Evolutionary conservation across 2,797 vertebrate genomes (phyloP).

Genomic region (Hipposideros larvatus): DNA sequence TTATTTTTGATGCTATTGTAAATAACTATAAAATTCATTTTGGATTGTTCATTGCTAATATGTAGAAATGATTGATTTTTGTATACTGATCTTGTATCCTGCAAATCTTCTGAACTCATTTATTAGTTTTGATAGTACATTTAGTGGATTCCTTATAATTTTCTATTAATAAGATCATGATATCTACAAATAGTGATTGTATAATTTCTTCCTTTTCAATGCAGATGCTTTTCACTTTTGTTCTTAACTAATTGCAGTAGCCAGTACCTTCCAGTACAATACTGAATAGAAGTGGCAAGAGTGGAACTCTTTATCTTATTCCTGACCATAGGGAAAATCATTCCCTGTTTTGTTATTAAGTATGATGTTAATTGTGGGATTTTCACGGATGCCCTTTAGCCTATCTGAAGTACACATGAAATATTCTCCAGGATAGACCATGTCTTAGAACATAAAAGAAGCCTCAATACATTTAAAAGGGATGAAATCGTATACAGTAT

Average conservation of each 20-base stretch:
- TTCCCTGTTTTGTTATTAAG: background rate
- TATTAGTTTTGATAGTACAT: background rate
- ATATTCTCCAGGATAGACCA: background rate
- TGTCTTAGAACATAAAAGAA: background rate
- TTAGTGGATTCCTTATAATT: background rate
- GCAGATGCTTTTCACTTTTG: background rate
- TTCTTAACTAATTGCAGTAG: background rate
- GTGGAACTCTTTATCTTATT: background rate
- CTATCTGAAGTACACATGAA: background rate
- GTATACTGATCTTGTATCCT: background rate
- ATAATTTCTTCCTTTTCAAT: background rate
- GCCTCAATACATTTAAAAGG: background rate
- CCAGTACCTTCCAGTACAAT: background rate
- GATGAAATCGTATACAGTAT: background rate
- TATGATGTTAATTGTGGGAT: background rate
- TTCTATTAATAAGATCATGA: background rate
- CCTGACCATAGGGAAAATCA: background rate
- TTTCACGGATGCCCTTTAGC: background rate
- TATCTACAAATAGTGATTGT: background rate
- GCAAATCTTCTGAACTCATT: background rate
- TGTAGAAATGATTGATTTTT: background rate
- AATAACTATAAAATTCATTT: background rate
- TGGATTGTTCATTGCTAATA: background rate
- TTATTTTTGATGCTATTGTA: background rate
- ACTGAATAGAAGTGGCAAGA: background rate